Evolutionary conservation across 2,113 vertebrate genomes (phyloP).

Genomic region (Edolisoma coerulescens): DNA sequence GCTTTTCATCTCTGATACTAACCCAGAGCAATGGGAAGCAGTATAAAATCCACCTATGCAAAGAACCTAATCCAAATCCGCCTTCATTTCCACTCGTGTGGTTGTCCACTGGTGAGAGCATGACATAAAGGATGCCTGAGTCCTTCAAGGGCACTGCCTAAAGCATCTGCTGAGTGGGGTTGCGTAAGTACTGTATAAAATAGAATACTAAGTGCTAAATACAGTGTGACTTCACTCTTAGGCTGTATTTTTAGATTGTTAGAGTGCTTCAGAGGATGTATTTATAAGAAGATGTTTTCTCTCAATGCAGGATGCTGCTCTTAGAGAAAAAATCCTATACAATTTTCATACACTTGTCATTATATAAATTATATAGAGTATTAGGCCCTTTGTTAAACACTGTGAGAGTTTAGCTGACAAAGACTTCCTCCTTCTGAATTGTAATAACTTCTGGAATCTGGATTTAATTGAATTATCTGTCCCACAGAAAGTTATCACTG

Average conservation of each 20-base stretch:
- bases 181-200: background rate
- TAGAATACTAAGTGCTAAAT: background rate
- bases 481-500: background rate
- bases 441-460: background rate
- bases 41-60: background rate
- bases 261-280: background rate
- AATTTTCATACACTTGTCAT: background rate
- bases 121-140: background rate
- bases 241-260: constrained; percentile 29
- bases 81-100: background rate
- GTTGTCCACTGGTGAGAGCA: background rate
- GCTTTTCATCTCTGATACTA: background rate
- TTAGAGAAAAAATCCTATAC: background rate
- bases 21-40: background rate
- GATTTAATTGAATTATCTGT: constrained; percentile 10
- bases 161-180: background rate
- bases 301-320: background rate
- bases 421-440: background rate
- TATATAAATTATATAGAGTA: background rate
- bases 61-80: background rate
- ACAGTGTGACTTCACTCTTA: background rate
- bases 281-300: background rate
- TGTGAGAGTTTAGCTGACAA: background rate
- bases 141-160: background rate
- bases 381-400: background rate